Evolutionary conservation across 1,140 invertebrate species (phyloP).

Genomic region (Aphidius ervi): DNA sequence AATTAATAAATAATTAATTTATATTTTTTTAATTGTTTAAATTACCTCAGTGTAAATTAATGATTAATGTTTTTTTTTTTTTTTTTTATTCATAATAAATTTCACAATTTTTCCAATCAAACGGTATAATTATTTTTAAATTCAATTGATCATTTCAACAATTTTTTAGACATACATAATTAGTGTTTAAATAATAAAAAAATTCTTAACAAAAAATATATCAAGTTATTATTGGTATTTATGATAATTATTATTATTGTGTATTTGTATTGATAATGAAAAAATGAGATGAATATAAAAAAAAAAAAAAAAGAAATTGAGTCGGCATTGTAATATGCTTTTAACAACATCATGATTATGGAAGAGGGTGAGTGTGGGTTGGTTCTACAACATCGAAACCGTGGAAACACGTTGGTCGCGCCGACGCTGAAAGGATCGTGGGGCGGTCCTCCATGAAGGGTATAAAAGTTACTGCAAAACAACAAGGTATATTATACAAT

Average conservation of each 20-base stretch:
- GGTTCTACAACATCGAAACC: no score
- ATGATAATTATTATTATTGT: no score
- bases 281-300: no score
- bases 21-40: slow-evolving; percentile 25
- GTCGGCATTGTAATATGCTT: background rate
- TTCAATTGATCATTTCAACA: no score
- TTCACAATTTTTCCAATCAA: no score
- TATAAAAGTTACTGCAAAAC: slow-evolving; percentile 31
- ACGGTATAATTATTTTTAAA: no score
- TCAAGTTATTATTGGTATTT: background rate
- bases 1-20: slow-evolving; percentile 3
- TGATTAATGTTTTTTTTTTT: slow-evolving; percentile 51
- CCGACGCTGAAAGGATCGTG: slow-evolving; percentile 24
- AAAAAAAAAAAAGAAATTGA: background rate
- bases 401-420: background rate
- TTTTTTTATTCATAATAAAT: background rate
- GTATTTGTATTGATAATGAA: background rate
- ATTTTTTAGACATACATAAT: no score
- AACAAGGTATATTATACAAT: slow-evolving; percentile 49
- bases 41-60: slow-evolving; percentile 62
- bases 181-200: no score
- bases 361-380: no score
- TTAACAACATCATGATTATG: background rate
- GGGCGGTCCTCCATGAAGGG: slow-evolving; percentile 11
- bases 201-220: no score